Evolutionary conservation across 2,113 vertebrate genomes (phyloP).

Genomic region (Malurus melanocephalus): DNA sequence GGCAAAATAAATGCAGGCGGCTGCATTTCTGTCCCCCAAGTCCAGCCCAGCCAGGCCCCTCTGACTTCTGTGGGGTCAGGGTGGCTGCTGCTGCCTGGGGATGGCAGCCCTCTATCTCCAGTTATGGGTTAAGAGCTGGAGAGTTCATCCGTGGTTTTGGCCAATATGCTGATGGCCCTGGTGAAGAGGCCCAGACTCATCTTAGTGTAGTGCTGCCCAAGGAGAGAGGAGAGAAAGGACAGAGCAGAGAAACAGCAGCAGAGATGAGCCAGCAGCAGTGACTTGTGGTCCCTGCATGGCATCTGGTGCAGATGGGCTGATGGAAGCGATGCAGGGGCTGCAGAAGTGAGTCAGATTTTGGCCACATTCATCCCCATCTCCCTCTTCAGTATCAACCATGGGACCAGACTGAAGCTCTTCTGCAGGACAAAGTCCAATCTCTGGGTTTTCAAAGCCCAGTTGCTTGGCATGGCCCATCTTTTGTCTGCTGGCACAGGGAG

Average conservation of each 20-base stretch:
- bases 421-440: neutral
- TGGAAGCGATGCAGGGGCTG: neutral
- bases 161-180: neutral
- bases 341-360: neutral
- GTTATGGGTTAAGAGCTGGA: neutral
- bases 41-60: neutral
- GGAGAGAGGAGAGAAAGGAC: neutral
- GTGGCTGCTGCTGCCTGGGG: neutral
- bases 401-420: neutral
- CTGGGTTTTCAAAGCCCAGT: neutral
- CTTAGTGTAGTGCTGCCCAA: rapidly evolving
- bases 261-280: neutral
- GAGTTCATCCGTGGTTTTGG: neutral
- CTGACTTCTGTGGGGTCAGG: neutral
- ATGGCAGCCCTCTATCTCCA: neutral
- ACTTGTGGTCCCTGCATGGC: rapidly evolving
- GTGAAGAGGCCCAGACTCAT: neutral
- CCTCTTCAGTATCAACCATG: neutral
- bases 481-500: neutral
- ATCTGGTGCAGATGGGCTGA: neutral
- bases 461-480: neutral
- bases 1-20: constrained; percentile 40
- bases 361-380: rapidly evolving
- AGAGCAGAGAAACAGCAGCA: neutral
- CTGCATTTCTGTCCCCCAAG: constrained; percentile 14